Evolutionary conservation across 2,113 vertebrate species (phyloP), one percentile per base, ranked within the genome.

Genomic region (Sinocyclocheilus maitianheensis): DNA sequence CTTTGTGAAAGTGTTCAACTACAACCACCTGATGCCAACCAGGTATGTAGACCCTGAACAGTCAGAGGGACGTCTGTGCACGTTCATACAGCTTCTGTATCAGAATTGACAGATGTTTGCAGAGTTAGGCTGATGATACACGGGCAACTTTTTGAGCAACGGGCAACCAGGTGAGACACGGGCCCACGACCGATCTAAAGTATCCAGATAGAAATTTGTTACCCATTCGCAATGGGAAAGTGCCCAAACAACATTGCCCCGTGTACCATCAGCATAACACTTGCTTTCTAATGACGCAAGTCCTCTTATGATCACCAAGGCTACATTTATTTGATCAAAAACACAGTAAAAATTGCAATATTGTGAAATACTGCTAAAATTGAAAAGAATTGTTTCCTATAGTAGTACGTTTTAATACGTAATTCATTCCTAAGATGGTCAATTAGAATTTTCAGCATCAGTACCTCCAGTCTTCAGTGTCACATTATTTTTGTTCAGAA

Each of bases 21-120:
- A 99, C 92, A 99, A 99, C 92, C 98, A 99, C 90, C 96, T 99
- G 71, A 99, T 99, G 98, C 98, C 98, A 90, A 99, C 98, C 91
- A 97, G 98, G 98, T 99, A 75, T 90, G 96, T 85, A 37, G 43
- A 51, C 10, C 5, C 16, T 34, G 4, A 20, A 14, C 13, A 12
- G n/a, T 16, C 6, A 4, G 69, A 40, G 69, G 11, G 74, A 43
- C 12, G 10, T 51, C 22, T 77, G 62, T 65, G 63, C 63, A 16
- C 2, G 1, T 30, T 30, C 5, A 7, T 16, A 7, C 26, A 67
- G 65, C 1, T 30, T 67, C 13, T 51, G 1, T 51, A 51, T 51
- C 3, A 3, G 9, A 40, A 43, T 43, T 43, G 40, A 9, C 46
- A 0, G 0, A 48, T 51, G 48, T 51, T 51, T 51, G 14, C 12